Base-by-base conservation (phyloP, 2,113 vertebrate genomes). In the Lepus americanus region DNA sequence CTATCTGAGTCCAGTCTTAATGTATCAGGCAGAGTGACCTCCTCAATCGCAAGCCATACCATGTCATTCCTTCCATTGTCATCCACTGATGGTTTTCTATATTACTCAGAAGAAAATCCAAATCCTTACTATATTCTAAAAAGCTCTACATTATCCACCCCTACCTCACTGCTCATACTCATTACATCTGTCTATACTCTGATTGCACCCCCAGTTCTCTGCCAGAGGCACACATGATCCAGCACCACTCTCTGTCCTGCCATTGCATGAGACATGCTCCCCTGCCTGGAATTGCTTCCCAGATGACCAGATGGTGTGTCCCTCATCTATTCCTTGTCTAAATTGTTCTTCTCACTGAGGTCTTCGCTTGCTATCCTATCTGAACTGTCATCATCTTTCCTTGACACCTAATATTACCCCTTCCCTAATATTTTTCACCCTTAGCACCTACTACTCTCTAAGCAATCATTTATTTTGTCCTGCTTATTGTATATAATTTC, bases 381-480 rank as follows among this genome's bases (percentile, higher is more conserved):
- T 85, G 80, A 95, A 92, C 78, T 25, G 69, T 64, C 44, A 67
- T 14, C 36, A 64, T 72, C 13, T 10, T 16, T 87, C n/a, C 5
- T 27, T 4, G 17, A 70, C 12, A 73, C 14, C 29, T 66, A 11
- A 49, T 69, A 78, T 33, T 83, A 87, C 55, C 64, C 20, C 9
- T 81, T 12, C 31, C 27, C 16, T 69, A 23, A 59, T 53, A n/a
- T 63, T 63, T 90, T 95, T 59, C 79, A 70, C 79, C 9, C 1
- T 55, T 82, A 39, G 2, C 16, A 81, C 3, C 0, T 73, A 49
- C 29, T 44, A 67, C 12, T 84, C 70, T 12, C 7, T 86, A 93
- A 92, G 5, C 93, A 95, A 51, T 11, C 4, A 49, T 84, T 92
- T 23, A 81, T 79, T 78, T 79, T 88, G 33, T 66, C 31, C n/a